Conservation (phyloP, 2,797 vertebrate species). For the Pipistrellus pipistrellus region DNA sequence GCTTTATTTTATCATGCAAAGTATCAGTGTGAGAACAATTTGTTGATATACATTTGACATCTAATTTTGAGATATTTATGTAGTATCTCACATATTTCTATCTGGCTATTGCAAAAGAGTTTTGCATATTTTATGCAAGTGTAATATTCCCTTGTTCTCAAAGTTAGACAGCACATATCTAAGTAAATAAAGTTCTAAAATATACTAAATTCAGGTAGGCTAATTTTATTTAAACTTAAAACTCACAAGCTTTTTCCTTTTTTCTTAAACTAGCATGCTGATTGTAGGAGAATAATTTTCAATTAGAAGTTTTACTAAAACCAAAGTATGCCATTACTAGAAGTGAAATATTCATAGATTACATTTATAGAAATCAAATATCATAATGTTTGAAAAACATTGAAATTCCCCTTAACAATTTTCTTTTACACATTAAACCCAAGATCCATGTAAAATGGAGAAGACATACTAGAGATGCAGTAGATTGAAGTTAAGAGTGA, state of each 20-base stretch:
- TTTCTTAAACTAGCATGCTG: slow-evolving; percentile 4
- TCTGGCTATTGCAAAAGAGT: slow-evolving; percentile 69
- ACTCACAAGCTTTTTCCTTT: not conserved
- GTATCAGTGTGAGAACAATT: not conserved
- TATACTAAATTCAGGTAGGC: slow-evolving; percentile 65
- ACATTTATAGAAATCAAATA: not conserved
- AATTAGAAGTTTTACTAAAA: slow-evolving; percentile 43
- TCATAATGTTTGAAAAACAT: not conserved
- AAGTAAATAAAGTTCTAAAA: slow-evolving; percentile 77
- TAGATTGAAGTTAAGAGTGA: not conserved
- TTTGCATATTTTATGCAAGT: slow-evolving; percentile 73
- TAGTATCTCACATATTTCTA: not conserved
- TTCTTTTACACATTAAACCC: not conserved
- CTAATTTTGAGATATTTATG: slow-evolving; percentile 66
- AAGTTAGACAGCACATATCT: slow-evolving; percentile 61
- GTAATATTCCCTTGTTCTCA: slow-evolving; percentile 63
- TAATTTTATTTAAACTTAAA: slow-evolving; percentile 67
- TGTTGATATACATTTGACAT: slow-evolving; percentile 48
- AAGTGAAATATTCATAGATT: not conserved
- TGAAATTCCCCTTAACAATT: not conserved
- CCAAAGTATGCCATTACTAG: not conserved
- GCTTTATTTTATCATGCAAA: slow-evolving; percentile 69
- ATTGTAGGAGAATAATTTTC: slow-evolving; percentile 43
- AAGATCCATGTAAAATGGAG: not conserved
- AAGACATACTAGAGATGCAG: not conserved